These are phyloP conservation scores for Drosophila punjabiensis DNA, from an alignment of 1,140 invertebrate species.

Conservation along the genomic window DNA sequence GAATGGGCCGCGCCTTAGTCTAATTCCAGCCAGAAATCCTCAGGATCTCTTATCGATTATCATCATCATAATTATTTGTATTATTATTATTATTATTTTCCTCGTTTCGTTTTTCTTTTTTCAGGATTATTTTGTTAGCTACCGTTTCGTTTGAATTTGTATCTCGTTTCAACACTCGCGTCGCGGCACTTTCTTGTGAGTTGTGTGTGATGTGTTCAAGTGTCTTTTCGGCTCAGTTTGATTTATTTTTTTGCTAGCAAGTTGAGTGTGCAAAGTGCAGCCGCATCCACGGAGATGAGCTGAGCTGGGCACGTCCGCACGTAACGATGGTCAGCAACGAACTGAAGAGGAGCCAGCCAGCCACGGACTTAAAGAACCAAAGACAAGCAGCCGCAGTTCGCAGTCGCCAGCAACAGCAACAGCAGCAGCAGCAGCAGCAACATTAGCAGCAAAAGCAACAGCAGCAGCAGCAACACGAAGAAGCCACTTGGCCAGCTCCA, in stretches of 20 bases:
- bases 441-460: conserved; percentile 12
- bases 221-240: conserved; percentile 42
- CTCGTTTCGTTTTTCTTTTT: conserved; percentile 25
- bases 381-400: conserved; percentile 72
- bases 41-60: conserved; percentile 12
- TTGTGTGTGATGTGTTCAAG: conserved; percentile 29
- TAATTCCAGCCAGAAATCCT: conserved; percentile 54
- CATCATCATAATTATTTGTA: conserved; percentile 28
- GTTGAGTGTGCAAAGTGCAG: conserved; percentile 55
- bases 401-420: conserved; percentile 63
- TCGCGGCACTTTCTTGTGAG: conserved; percentile 52
- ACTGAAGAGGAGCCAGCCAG: conserved; percentile 85
- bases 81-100: conserved; percentile 50
- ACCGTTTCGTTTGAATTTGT: conserved; percentile 23
- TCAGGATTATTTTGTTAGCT: conserved; percentile 40
- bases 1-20: conserved; percentile 73
- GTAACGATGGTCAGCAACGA: conserved; percentile 85
- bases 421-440: conserved; percentile 28
- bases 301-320: conserved; percentile 83
- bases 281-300: conserved; percentile 59
- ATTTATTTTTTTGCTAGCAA: conserved; percentile 35
- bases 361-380: conserved; percentile 85
- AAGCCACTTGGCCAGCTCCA: conserved; percentile 35
- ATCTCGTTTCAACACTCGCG: conserved; percentile 55
- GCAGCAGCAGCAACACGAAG: conserved; percentile 36